Conservation (phyloP, 2,113 vertebrate species). For the Erythrocercus mccallii region DNA sequence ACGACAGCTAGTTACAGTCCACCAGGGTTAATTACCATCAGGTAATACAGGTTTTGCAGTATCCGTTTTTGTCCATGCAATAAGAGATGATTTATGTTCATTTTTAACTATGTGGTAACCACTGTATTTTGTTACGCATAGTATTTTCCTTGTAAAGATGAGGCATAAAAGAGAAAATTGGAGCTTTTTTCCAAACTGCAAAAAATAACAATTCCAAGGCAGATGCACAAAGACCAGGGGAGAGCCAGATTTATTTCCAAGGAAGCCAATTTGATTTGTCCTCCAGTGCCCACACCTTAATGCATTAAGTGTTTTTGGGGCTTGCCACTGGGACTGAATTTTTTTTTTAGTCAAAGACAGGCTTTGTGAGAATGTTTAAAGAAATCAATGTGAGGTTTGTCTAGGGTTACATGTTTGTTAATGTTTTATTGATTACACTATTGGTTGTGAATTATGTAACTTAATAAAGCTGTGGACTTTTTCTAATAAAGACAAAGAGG, state of each 20-base stretch:
- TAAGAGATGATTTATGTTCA: not conserved
- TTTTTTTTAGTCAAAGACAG: not conserved
- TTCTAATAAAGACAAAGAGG: constrained; percentile 61
- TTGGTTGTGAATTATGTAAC: constrained; percentile 74
- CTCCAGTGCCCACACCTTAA: not conserved
- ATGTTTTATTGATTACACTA: constrained; percentile 74
- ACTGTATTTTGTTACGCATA: not conserved
- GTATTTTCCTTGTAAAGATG: not conserved
- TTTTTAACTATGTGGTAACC: not conserved
- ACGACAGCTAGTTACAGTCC: not conserved
- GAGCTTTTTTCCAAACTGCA: not conserved
- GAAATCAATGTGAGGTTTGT: constrained; percentile 69
- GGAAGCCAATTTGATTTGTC: not conserved
- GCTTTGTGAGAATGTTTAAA: constrained; percentile 58
- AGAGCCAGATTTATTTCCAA: not conserved
- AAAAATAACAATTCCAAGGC: not conserved
- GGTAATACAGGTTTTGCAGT: not conserved
- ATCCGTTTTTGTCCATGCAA: not conserved
- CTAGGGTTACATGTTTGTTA: constrained; percentile 69
- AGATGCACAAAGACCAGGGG: not conserved
- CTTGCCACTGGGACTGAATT: not conserved
- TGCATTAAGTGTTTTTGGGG: not conserved
- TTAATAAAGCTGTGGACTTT: constrained; percentile 68
- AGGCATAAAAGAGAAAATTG: not conserved
- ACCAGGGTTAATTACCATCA: not conserved